Evolutionary conservation across 1,140 invertebrate genomes (phyloP).

Genomic region (Ceratosolen fusciceps): DNA sequence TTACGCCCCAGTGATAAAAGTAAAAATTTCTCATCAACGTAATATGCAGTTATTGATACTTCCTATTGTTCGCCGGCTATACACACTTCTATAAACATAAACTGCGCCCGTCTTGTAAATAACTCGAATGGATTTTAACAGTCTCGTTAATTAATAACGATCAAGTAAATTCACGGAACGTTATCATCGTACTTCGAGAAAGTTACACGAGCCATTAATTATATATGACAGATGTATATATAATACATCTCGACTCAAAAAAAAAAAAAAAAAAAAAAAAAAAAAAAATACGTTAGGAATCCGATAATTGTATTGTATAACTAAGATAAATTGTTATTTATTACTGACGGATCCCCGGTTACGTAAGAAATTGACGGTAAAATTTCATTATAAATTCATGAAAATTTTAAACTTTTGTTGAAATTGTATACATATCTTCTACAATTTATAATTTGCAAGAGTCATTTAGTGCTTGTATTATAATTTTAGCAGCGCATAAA

Average conservation of each 20-base stretch:
- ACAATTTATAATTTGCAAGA: no score
- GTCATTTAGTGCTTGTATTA: no score
- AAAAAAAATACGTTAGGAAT: neutral
- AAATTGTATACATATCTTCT: no score
- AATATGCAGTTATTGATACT: neutral
- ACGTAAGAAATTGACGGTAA: no score
- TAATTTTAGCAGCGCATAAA: no score
- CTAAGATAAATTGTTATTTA: neutral
- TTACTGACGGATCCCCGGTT: no score
- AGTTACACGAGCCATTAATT: conserved; percentile 31
- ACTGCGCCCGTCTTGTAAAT: conserved; percentile 1
- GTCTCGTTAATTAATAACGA: conserved; percentile 11
- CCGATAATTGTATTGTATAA: neutral
- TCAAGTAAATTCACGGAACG: neutral
- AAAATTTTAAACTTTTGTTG: no score
- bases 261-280: conserved; percentile 1
- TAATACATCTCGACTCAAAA: neutral
- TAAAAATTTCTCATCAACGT: neutral
- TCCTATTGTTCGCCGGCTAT: neutral
- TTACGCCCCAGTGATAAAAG: neutral
- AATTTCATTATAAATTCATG: no score
- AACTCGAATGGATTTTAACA: neutral
- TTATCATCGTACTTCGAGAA: conserved; percentile 26
- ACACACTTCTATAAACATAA: neutral
- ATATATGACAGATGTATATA: neutral